Conservation (phyloP, 92 coral and sea anemone genomes). For the Chrysogorgia sp. region DNA sequence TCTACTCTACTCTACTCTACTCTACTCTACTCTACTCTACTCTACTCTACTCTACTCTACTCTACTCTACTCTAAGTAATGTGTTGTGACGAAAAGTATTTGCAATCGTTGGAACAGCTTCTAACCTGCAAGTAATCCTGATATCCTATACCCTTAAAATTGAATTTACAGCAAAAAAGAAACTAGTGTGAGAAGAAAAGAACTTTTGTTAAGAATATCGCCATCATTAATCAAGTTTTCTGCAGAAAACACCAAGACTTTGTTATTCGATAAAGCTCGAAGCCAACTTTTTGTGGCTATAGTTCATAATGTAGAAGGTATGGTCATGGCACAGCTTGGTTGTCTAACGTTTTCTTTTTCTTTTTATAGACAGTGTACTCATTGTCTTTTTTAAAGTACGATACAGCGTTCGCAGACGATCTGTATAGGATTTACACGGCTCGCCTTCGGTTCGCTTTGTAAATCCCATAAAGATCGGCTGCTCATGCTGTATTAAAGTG, state of each 20-base stretch:
- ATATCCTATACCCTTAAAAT: neutral
- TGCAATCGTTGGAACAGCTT: neutral
- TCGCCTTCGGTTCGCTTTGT: too few species aligned
- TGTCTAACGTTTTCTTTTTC: neutral
- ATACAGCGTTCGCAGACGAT: too few species aligned
- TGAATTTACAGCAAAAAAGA: constrained; percentile 74
- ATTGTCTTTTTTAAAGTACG: too few species aligned
- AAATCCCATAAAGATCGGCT: too few species aligned
- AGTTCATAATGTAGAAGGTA: constrained; percentile 56
- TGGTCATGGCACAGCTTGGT: neutral
- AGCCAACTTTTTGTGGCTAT: constrained; percentile 79
- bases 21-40: too few species aligned
- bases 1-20: too few species aligned
- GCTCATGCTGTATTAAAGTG: too few species aligned
- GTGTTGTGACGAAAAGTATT: neutral
- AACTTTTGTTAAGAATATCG: constrained; percentile 84
- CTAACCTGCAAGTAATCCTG: neutral
- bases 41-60: too few species aligned
- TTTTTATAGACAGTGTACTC: neutral
- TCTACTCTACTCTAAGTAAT: too few species aligned
- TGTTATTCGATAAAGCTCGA: constrained; percentile 86
- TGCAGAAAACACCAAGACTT: constrained; percentile 65
- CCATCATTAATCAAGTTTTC: constrained; percentile 75
- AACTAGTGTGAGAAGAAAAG: constrained; percentile 67
- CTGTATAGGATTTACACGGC: too few species aligned